Evolutionary conservation across 2,797 vertebrate species (phyloP), one percentile per base, ranked within the genome.

Genomic region (Epinephelus malabaricus): DNA sequence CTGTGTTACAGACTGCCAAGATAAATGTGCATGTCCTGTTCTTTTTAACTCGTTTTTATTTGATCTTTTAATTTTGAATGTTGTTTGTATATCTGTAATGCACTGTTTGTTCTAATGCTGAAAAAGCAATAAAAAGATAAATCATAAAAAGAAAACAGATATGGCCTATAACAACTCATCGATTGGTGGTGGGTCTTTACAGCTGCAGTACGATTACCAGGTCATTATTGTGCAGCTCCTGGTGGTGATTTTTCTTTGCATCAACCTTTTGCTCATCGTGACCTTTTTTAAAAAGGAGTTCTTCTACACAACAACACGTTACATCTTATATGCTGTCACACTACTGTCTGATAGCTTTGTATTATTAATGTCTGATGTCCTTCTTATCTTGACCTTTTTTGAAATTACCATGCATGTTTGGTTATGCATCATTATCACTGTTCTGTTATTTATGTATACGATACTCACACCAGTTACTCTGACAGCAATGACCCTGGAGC

Each of bases 401-500:
- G 9, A 15, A 1, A 43, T 85, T 1, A 6, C 21, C 1, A 69
- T 93, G 0, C 78, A 82, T 2, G 43, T 76, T 4, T 74, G 83
- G 63, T 19, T 89, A 4, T 93, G 92, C 67, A 1, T 87, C 8
- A 19, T 87, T 5, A 13, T 92, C 1, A 86, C 27, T n/a, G 17
- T 76, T 34, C 0, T 81, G 2, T 9, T 45, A 6, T 1, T 11
- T 27, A 2, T 81, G 19, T 74, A 82, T 6, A 30, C 1, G 3
- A 19, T 56, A 19, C 66, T 85, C 38, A 92, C 92, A 17, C 92
- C 91, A 0, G 6, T 93, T 27, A 92, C 88, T 51, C 15, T 94
- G 23, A 88, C 83, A 40, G 88, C 86, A 1, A 93, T 93, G 93
- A 89, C 86, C 7, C 73, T 93, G 76, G 93, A 94, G 72, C 86